Conservation (phyloP, 2,113 vertebrate species). For the Corythoichthys intestinalis region DNA sequence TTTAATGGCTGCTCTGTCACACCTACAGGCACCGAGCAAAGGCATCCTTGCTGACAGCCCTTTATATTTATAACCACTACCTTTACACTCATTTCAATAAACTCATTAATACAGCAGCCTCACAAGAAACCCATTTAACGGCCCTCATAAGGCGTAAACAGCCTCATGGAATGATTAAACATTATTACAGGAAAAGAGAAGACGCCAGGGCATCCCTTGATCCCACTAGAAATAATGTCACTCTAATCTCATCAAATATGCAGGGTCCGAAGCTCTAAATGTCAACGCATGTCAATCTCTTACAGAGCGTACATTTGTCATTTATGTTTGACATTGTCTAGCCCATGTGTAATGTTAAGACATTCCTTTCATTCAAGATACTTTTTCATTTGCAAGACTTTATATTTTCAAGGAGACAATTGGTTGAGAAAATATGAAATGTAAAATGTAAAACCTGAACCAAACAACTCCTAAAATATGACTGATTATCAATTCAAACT, state of each 20-base stretch:
- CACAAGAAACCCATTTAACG: constrained; percentile 33
- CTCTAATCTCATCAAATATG: not conserved
- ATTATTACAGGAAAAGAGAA: constrained; percentile 3
- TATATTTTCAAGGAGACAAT: not conserved
- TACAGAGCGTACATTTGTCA: not conserved
- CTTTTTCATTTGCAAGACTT: not conserved
- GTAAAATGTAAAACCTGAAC: not conserved
- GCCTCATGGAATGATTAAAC: constrained; percentile 1
- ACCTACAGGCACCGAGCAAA: not conserved
- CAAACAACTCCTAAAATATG: not conserved
- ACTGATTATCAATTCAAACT: not conserved
- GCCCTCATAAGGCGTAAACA: constrained; percentile 23
- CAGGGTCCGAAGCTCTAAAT: not conserved
- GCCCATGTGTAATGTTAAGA: not conserved
- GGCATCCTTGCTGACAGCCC: constrained; percentile 3
- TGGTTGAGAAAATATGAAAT: not conserved
- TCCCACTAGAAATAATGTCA: not conserved
- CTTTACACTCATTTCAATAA: constrained; percentile 20
- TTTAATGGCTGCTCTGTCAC: constrained; percentile 25
- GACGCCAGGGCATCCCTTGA: not conserved
- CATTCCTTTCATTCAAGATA: not conserved
- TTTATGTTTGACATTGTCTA: not conserved
- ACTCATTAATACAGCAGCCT: constrained; percentile 10
- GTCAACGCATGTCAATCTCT: not conserved
- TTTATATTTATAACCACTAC: constrained; percentile 4